Percentiles rank a stretch among this genome's conserved stretches.
phyloP scores from a whole-genome alignment of 2,113 vertebrate species.

The Lasiurus cinereus region DNA sequence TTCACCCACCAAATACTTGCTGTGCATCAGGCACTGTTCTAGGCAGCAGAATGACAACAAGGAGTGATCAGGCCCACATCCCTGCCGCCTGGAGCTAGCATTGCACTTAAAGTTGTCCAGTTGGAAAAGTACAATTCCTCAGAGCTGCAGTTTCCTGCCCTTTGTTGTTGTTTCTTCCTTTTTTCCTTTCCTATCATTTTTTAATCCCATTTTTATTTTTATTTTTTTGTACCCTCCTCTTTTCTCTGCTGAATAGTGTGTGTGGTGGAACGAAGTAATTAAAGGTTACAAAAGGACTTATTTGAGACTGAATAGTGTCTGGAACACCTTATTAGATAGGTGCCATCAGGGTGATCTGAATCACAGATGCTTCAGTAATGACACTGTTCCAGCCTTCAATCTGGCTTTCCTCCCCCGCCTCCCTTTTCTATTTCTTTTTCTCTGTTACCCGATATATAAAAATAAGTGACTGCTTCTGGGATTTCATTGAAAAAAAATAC shows the following conservation, averaged over 20 bases:
- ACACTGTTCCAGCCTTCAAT: not conserved
- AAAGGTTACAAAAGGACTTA: not conserved
- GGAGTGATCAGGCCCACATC: accelerated
- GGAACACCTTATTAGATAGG: not conserved
- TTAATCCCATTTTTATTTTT: not conserved
- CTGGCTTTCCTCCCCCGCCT: not conserved
- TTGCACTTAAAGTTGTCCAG: accelerated
- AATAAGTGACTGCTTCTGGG: not conserved
- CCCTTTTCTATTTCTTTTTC: not conserved
- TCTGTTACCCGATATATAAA: not conserved
- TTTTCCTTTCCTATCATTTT: not conserved
- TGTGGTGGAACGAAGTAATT: not conserved
- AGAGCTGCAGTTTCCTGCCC: too few relatives aligned
- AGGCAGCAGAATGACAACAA: not conserved
- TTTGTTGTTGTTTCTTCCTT: not conserved
- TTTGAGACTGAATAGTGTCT: not conserved
- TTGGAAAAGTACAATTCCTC: accelerated
- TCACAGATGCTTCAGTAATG: not conserved
- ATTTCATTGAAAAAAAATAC: not conserved
- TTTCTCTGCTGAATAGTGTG: not conserved
- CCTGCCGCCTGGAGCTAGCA: not conserved
- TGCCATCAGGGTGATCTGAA: not conserved
- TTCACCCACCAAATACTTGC: not conserved
- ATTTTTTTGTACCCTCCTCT: not conserved
- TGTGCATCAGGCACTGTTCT: not conserved